Percentiles rank a stretch among this genome's conserved stretches.
Conservation (phyloP, 1,140 invertebrate species). For the Planococcus citri region DNA sequence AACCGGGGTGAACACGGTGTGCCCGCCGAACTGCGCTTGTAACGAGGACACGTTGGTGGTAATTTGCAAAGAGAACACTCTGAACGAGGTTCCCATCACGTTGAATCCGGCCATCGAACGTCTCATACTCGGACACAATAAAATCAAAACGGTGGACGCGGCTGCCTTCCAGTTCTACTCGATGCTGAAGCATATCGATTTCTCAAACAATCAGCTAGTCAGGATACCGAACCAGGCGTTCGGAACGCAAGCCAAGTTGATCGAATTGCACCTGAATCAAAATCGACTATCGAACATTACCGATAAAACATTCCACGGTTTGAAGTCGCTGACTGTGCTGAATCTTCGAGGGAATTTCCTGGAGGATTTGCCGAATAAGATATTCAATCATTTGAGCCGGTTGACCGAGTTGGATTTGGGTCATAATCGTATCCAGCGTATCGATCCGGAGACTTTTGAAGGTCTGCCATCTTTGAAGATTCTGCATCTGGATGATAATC, state of each 20-base stretch:
- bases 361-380: conserved; percentile 55
- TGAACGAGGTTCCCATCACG: conserved; percentile 80
- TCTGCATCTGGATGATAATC: conserved; percentile 74
- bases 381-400: conserved; percentile 59
- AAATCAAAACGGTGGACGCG: conserved; percentile 71
- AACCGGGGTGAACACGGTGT: conserved; percentile 31
- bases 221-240: conserved; percentile 66
- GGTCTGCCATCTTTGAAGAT: conserved; percentile 60
- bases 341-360: conserved; percentile 71
- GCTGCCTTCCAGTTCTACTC: conserved; percentile 75
- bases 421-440: conserved; percentile 67
- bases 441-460: conserved; percentile 64
- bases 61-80: conserved; percentile 64
- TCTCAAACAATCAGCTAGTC: conserved; percentile 69
- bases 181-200: conserved; percentile 65
- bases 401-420: conserved; percentile 77
- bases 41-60: conserved; percentile 81
- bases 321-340: conserved; percentile 61
- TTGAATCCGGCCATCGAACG: conserved; percentile 77
- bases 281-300: conserved; percentile 69
- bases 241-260: conserved; percentile 60
- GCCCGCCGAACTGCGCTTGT: conserved; percentile 66
- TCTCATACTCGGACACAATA: conserved; percentile 68
- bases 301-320: conserved; percentile 63
- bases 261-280: conserved; percentile 66